Percentiles rank a stretch among this genome's conserved stretches.
phyloP scores from a whole-genome alignment of 2,113 vertebrate species.

The Paratilapia polleni region DNA sequence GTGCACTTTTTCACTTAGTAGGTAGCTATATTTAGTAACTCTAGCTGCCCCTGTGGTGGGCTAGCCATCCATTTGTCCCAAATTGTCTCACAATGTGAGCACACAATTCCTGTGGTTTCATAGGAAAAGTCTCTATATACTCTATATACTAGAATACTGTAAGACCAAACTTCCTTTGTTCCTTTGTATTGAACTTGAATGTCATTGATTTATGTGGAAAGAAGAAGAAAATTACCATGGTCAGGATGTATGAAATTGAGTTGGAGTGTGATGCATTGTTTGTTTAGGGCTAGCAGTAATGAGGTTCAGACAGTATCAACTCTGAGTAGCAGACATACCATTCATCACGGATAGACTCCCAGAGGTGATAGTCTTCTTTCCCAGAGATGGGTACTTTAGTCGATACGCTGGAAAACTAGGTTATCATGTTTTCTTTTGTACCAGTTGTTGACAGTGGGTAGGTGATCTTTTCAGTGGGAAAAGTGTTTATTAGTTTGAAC shows the following conservation, averaged over 20 bases:
- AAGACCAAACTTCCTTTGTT: slow-evolving; percentile 32
- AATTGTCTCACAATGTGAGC: neutral
- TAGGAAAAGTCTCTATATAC: neutral
- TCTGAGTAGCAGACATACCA: slow-evolving; percentile 62
- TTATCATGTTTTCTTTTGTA: slow-evolving; percentile 58
- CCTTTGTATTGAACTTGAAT: slow-evolving; percentile 47
- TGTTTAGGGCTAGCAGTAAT: slow-evolving; percentile 72
- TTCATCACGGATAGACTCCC: slow-evolving; percentile 69
- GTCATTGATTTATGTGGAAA: slow-evolving; percentile 74
- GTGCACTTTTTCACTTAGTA: slow-evolving; percentile 15
- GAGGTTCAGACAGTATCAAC: slow-evolving; percentile 73
- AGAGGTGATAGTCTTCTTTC: slow-evolving; percentile 65
- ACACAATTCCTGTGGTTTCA: neutral
- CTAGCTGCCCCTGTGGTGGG: neutral
- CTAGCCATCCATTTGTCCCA: neutral
- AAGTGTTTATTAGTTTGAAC: slow-evolving; percentile 10
- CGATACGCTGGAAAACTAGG: slow-evolving; percentile 55
- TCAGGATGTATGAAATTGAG: slow-evolving; percentile 78
- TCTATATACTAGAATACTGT: neutral
- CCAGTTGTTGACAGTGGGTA: slow-evolving; percentile 24
- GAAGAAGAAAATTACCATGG: slow-evolving; percentile 68
- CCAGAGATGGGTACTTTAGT: slow-evolving; percentile 51
- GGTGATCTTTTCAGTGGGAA: slow-evolving; percentile 32
- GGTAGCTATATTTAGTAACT: neutral
- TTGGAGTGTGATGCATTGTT: slow-evolving; percentile 77